Conservation (phyloP, 2,888 invertebrate species). For the Tetrapedia diversipes region DNA sequence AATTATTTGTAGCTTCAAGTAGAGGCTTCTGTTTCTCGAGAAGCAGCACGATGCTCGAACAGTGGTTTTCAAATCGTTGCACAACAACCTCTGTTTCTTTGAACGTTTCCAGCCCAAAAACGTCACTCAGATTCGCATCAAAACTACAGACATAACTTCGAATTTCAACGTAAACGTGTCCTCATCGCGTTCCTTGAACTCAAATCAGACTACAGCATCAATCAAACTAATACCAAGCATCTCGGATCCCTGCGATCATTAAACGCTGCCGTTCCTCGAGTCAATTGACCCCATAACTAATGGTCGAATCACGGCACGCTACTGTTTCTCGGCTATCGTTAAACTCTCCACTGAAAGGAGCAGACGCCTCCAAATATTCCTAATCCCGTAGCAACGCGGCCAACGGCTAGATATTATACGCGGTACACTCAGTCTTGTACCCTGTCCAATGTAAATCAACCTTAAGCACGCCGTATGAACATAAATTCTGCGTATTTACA, state of each 20-base stretch:
- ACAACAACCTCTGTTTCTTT: not conserved
- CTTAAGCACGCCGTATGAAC: conserved; percentile 28
- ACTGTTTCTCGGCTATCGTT: not conserved
- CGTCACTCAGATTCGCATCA: not conserved
- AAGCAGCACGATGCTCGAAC: not conserved
- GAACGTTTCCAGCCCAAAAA: not conserved
- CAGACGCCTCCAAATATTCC: conserved; percentile 20
- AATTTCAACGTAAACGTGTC: not conserved
- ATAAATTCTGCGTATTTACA: conserved; percentile 42
- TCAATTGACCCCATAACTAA: conserved; percentile 9
- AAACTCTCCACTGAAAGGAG: not conserved
- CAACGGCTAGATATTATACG: not conserved
- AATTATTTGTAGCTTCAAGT: conserved; percentile 29
- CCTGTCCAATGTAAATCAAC: conserved; percentile 41
- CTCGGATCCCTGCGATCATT: not conserved
- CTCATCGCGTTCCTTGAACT: too few relatives aligned
- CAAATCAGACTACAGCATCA: not conserved
- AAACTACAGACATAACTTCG: not conserved
- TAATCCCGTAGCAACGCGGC: conserved; percentile 13
- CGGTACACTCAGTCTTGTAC: not conserved
- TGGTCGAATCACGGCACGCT: conserved; percentile 12
- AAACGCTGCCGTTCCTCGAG: not conserved
- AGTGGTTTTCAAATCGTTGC: not conserved
- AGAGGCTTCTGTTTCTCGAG: not conserved
- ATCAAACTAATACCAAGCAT: not conserved